Conservation (phyloP, 2,888 invertebrate species). For the Caenorhabditis plicata region DNA sequence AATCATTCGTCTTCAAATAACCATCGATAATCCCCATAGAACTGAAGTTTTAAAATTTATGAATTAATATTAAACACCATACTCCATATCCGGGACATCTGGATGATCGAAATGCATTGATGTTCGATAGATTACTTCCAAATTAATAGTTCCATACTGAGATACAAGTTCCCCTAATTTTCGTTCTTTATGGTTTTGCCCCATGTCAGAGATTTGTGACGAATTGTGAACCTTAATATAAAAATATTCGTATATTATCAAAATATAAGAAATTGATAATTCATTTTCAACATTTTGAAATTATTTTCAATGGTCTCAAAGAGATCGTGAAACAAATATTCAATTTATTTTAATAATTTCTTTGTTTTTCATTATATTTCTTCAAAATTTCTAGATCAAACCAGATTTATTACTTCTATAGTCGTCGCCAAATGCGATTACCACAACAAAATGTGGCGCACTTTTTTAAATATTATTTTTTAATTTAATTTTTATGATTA, state of each 20-base stretch:
- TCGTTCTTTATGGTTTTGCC: conserved; percentile 79
- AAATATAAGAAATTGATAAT: not conserved
- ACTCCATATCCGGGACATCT: conserved; percentile 12
- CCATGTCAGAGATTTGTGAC: conserved; percentile 69
- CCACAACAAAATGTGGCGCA: too few relatives aligned
- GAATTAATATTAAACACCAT: not conserved
- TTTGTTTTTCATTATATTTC: too few relatives aligned
- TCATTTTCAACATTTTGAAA: not conserved
- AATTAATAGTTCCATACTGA: conserved; percentile 80
- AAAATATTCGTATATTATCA: not conserved
- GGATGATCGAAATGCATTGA: conserved; percentile 28
- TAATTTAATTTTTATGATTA: too few relatives aligned
- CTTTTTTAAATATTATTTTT: too few relatives aligned
- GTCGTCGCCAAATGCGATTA: too few relatives aligned
- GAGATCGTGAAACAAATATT: too few relatives aligned
- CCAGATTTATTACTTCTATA: too few relatives aligned
- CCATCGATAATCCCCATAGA: not conserved
- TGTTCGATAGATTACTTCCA: conserved; percentile 69
- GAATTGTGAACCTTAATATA: conserved; percentile 71
- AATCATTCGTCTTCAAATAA: not conserved
- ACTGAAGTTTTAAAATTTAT: not conserved
- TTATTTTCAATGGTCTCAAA: not conserved
- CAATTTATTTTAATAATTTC: too few relatives aligned
- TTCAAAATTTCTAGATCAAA: too few relatives aligned
- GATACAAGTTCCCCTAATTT: conserved; percentile 84